Evolutionary conservation across 2,797 vertebrate genomes (phyloP).

Genomic region (Gymnoscopelus braueri): DNA sequence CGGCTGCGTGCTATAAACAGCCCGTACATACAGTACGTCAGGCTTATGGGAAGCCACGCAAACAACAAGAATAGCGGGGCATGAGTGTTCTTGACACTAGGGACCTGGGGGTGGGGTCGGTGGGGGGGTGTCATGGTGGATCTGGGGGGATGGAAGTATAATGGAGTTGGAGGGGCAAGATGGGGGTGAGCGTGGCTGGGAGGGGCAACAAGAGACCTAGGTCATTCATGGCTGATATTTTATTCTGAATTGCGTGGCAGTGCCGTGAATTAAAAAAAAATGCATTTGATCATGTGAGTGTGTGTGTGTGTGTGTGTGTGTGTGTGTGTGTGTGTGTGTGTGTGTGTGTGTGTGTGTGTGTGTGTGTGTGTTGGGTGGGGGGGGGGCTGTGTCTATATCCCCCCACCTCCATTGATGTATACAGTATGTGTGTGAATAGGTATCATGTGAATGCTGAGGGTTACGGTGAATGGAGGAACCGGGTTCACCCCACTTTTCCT

Average conservation of each 20-base stretch:
- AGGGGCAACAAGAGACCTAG: not conserved
- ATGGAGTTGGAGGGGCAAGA: slow-evolving; percentile 3
- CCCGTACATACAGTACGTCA: slow-evolving; percentile 2
- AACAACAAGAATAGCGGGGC: slow-evolving; percentile 38
- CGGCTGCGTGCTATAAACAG: slow-evolving; percentile 31
- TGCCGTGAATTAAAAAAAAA: too few species aligned
- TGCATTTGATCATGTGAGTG: too few species aligned
- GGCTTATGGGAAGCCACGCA: slow-evolving; percentile 3
- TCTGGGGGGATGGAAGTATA: slow-evolving; percentile 6
- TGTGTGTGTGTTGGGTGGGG: not conserved
- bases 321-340: too few species aligned
- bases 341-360: not conserved
- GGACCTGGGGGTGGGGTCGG: slow-evolving; percentile 2
- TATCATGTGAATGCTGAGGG: slow-evolving; percentile 15
- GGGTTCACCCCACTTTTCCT: not conserved
- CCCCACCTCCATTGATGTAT: not conserved
- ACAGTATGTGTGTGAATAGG: not conserved
- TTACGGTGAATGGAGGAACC: not conserved
- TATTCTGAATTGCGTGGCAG: too few species aligned
- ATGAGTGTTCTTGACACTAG: slow-evolving; percentile 6
- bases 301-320: too few species aligned
- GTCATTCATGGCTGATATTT: too few species aligned
- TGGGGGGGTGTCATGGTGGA: slow-evolving; percentile 14
- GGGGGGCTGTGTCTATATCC: not conserved
- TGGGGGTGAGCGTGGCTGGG: not conserved